Base-by-base conservation (phyloP, 2,113 vertebrate species). In the Ameiurus melas region DNA sequence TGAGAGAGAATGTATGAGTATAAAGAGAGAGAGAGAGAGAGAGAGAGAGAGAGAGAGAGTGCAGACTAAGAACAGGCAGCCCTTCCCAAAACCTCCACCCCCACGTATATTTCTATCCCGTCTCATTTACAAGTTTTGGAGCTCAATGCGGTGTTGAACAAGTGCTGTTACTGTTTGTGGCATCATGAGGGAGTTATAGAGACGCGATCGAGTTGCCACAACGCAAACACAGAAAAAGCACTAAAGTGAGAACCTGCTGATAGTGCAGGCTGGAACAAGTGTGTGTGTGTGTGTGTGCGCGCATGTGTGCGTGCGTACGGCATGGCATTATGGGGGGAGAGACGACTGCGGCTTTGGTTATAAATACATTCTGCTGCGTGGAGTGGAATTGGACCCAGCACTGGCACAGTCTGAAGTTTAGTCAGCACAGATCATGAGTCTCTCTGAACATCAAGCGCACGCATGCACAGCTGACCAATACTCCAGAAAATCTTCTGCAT, bases 351-450 rank as follows among this genome's bases (percentile, higher is more conserved):
- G 94, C 93, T 93, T 93, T 92, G 86, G 90, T 94, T 96, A 95
- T 94, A 96, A 96, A 95, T 95, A 96, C 92, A 94, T 95, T 95
- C 94, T 96, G 94, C 95, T 95, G 94, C 93, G 94, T 92, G 90
- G 90, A 92, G 93, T 92, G 93, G 92, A 94, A 94, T 92, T 87
- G 92, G 93, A 93, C 90, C 89, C 91, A 90, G 91, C 89, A 91
- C 93, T 92, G 93, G 93, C 92, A 93, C 89, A 78, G 91, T 86
- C 88, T 81, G 85, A 90, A 89, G 89, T 92, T 93, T 88, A 55
- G 83, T 88, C 83, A 87, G 90, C 77, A 58, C 66, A 89, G 86
- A 90, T 75, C 89, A 70, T 20, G 71, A 79, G 47, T 71, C 85
- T 43, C 70, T 60, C 62, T 39, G 20, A 25, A 20, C 60, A 27